phyloP scores from a whole-genome alignment of 1,140 invertebrate genomes.

The Mylabris phalerata region DNA sequence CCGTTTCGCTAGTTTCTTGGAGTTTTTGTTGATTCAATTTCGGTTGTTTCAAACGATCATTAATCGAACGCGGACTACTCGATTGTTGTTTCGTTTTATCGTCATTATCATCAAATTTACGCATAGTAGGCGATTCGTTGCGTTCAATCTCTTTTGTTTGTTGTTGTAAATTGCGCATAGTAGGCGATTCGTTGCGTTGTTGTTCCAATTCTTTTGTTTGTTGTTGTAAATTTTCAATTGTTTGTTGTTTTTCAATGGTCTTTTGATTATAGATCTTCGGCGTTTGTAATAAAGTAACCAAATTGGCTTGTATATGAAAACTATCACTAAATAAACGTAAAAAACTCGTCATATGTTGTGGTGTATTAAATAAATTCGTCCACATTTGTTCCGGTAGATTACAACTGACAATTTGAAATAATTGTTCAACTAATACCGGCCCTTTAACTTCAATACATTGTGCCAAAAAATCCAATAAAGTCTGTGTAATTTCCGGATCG shows the following conservation, averaged over 20 bases:
- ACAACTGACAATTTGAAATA: constrained; percentile 74
- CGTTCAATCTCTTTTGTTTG: constrained; percentile 15
- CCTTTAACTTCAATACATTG: constrained; percentile 60
- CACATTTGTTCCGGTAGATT: constrained; percentile 71
- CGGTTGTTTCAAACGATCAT: constrained; percentile 38
- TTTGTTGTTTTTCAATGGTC: constrained; percentile 22
- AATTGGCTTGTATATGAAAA: constrained; percentile 83
- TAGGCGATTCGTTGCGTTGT: constrained; percentile 20
- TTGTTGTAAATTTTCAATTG: constrained; percentile 1
- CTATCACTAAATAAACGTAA: constrained; percentile 83
- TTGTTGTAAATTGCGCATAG: too few relatives aligned
- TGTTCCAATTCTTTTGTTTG: background rate
- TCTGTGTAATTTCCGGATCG: constrained; percentile 69
- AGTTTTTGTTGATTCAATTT: constrained; percentile 32
- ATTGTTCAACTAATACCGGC: constrained; percentile 74
- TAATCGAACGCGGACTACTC: constrained; percentile 32
- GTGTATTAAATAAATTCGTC: constrained; percentile 77
- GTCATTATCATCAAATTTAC: background rate
- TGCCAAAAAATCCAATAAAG: constrained; percentile 70
- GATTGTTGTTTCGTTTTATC: background rate
- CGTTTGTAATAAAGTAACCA: constrained; percentile 71
- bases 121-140: background rate
- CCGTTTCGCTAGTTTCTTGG: constrained; percentile 7
- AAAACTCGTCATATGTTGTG: constrained; percentile 79
- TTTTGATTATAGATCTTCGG: constrained; percentile 48